These are phyloP conservation scores for Margaritifera margaritifera DNA, from an alignment of 2,888 invertebrate species.

Conservation along the genomic window DNA sequence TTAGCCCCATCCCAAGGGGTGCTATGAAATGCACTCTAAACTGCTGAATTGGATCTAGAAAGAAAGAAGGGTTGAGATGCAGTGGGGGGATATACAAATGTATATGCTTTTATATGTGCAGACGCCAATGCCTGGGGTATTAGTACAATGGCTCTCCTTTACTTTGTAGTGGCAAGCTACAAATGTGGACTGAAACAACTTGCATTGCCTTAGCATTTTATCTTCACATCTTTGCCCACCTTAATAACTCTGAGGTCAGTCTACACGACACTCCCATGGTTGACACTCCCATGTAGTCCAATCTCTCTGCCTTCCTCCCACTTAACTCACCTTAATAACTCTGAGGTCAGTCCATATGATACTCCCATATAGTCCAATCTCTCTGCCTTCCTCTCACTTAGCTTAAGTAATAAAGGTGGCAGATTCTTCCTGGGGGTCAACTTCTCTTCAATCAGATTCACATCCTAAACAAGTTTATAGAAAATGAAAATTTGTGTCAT, in stretches of 20 bases:
- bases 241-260: background rate
- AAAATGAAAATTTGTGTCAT: too few species aligned
- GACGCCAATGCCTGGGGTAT: slow-evolving; percentile 98
- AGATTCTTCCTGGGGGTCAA: slow-evolving; percentile 84
- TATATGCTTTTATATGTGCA: too few species aligned
- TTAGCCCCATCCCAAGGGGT: too few species aligned
- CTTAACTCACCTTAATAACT: slow-evolving; percentile 83
- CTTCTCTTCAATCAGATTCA: slow-evolving; percentile 82
- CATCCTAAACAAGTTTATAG: slow-evolving; percentile 47
- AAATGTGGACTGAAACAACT: too few species aligned
- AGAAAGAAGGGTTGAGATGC: too few species aligned
- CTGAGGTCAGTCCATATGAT: slow-evolving; percentile 91
- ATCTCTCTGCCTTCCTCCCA: slow-evolving; percentile 80
- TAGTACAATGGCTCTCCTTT: too few species aligned
- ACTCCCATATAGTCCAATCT: slow-evolving; percentile 94
- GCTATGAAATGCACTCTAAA: too few species aligned
- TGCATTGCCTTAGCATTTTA: background rate
- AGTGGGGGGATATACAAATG: too few species aligned
- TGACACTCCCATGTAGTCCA: slow-evolving; percentile 92
- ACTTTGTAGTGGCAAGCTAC: too few species aligned
- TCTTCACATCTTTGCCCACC: background rate
- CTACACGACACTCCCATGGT: background rate
- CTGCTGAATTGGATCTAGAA: too few species aligned
- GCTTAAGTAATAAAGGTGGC: slow-evolving; percentile 89
- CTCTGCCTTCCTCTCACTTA: slow-evolving; percentile 83